Evolutionary conservation across 2,797 vertebrate genomes (phyloP), one percentile per base, ranked within the genome.

Genomic region (Sarcophilus harrisii): DNA sequence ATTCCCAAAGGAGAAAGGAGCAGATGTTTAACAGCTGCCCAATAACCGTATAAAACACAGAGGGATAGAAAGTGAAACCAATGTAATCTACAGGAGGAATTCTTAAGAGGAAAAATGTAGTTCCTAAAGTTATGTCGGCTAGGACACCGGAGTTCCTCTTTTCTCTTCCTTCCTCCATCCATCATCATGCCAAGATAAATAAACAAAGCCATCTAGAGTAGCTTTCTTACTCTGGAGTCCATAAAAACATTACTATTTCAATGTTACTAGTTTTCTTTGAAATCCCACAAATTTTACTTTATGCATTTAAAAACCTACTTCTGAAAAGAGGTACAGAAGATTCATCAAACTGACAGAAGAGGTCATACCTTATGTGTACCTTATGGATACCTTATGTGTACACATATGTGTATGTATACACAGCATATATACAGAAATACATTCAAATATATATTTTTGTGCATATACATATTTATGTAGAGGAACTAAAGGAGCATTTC

Each of bases 21-120:
- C 96, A 97, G 97, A 95, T 97, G 96, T 93, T 49, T 55, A 91
- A 95, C 97, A 97, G 95, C 95, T 97, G 96, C 93, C 95, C 92
- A 38, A 94, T 10, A 2, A 93, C 91, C 90, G 73, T 58, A 54
- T 24, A 62, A 73, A 58, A 93, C 21, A 55, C 0, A 59, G 89
- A 81, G 10, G 92, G 92, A 93, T 58, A 93, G 94, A 93, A 95
- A 95, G 95, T 58, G 91, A 96, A 95, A 93, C 91, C 95, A 73
- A 92, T 45, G 30, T 57, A 60, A 89, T 0, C 24, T 0, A 30
- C 45, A 52, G 54, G 38, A 57, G 91, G 32, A 94, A 92, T 58
- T 24, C 91, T 90, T 58, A 93, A 93, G 57, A 94, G 92, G 93
- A 96, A 93, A 62, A 4, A 45, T 14, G 16, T 18, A 21, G 49